Evolutionary conservation across 2,888 invertebrate genomes (phyloP), one percentile per base, ranked within the genome.

Genomic region (Euphydryas editha): DNA sequence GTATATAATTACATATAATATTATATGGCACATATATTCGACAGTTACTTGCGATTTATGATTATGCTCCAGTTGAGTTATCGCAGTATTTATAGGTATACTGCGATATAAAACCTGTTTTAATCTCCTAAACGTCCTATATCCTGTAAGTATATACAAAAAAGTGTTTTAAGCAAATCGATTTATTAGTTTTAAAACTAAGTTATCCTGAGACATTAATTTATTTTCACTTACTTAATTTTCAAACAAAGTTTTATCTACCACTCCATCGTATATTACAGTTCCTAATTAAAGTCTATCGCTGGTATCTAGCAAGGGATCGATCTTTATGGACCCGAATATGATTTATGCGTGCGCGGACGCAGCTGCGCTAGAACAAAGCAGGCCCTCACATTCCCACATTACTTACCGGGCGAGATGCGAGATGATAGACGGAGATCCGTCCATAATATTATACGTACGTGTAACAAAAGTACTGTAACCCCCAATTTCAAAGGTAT

Each of bases 311-410:
- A 67, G 67, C 67, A 61, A 65, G 42, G 36, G 62, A 72, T 72
- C 67, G 62, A 65, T 62, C 63, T 65, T 70, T 76, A 83, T 78
- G 79, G 81, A 80, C 81, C 81, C 77, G 72, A 78, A 81, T 81
- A 86, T 88, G 88, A 90, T 89, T 86, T 87, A 89, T 88, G 78
- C 70, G 73, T 74, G 80, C 79, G 79, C 79, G 75, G 74, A 76
- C 84, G 82, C 88, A 87, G 85, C 85, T 86, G 84, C 75, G 78
- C 67, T 75, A 70, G 73, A 78, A 85, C 84, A 85, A 85, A 85
- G 79, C 74, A 76, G 49, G 68, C 62, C 72, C 71, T 71, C 75
- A 71, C 81, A 81, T 89, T 90, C 88, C 84, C 90, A 90, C 88
- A 88, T 87, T 85, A 85, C 83, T 88, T 87, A 87, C 74, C 47